Evolutionary conservation across 2,888 invertebrate genomes (phyloP).

Genomic region (Amphipoea oculea): DNA sequence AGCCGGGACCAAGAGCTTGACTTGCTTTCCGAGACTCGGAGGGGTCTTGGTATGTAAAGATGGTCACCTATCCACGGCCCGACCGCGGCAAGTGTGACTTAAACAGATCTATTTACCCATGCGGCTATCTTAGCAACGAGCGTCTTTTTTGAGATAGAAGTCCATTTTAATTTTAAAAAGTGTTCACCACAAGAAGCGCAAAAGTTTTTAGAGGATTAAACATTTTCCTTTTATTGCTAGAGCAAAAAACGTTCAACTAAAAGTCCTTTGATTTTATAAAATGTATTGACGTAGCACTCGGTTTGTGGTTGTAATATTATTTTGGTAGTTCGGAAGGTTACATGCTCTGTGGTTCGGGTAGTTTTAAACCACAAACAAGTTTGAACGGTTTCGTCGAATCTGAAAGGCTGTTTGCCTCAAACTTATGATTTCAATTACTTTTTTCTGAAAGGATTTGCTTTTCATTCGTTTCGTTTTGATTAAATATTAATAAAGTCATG

Average conservation of each 20-base stretch:
- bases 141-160: background rate
- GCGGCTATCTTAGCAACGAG: background rate
- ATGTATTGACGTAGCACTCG: constrained; percentile 6
- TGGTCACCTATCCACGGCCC: background rate
- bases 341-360: constrained; percentile 4
- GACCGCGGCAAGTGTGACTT: background rate
- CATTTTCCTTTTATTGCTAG: constrained; percentile 5
- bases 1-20: background rate
- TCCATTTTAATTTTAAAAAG: background rate
- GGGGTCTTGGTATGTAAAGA: background rate
- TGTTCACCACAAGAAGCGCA: background rate
- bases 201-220: background rate
- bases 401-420: constrained; percentile 8
- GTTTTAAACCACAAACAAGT: constrained; percentile 10
- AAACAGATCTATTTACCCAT: background rate
- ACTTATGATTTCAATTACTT: constrained; percentile 6
- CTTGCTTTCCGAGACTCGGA: background rate
- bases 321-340: constrained; percentile 1
- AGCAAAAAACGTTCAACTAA: constrained; percentile 6
- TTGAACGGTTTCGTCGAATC: constrained; percentile 17
- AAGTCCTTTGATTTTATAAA: constrained; percentile 21
- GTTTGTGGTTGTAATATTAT: constrained; percentile 12
- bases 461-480: constrained; percentile 11
- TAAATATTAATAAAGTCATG: constrained; percentile 15
- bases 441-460: background rate